Base-by-base conservation (phyloP, 1,140 invertebrate species). In the Drosophila carrolli region DNA sequence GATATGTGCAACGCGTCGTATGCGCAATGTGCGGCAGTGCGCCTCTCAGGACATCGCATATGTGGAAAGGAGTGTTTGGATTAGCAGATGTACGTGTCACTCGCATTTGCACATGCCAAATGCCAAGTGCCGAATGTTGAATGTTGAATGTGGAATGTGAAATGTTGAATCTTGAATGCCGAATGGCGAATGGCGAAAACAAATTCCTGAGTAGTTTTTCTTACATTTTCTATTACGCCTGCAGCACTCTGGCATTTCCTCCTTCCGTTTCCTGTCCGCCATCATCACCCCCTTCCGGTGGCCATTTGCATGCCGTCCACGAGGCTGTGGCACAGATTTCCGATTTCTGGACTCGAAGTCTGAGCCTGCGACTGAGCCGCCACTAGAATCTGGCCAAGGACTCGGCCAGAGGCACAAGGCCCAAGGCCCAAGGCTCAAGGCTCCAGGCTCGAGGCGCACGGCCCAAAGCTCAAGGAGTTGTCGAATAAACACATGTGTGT, bases 211-310 rank as follows among this genome's bases (percentile, higher is more conserved):
- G 67, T 71, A 71, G 65, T 71, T 56, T 48, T 47, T 57, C 35
- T 71, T 71, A 71, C 65, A 71, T 70, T 71, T 71, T 71, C 65
- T 53, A 71, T 71, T 71, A 71, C 67, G 51, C 65, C 67, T 71
- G 61, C 37, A 71, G 51, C 37, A 48, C 62, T 54, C 60, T 63
- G 47, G 66, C 66, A 66, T 67, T 70, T 50, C 38, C 43, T 46
- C 41, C 68, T 41, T 71, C 51, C 67, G 37, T 35, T 70, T 71
- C 50, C 35, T 44, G 23, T 54, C 37, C 40, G 37, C 5, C 19
- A 10, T 19, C 7, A n/a, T 5, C n/a, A 1, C 13, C 13, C 4
- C 10, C 10, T 23, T 37, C 46, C 38, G 47, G 37, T 23, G 10
- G 37, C 38, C 44, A 72, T 72, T 72, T 72, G 68, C 68, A 72